These are phyloP conservation scores for Metopolophium dirhodum DNA, from an alignment of 1,140 invertebrate genomes.

Conservation along the genomic window DNA sequence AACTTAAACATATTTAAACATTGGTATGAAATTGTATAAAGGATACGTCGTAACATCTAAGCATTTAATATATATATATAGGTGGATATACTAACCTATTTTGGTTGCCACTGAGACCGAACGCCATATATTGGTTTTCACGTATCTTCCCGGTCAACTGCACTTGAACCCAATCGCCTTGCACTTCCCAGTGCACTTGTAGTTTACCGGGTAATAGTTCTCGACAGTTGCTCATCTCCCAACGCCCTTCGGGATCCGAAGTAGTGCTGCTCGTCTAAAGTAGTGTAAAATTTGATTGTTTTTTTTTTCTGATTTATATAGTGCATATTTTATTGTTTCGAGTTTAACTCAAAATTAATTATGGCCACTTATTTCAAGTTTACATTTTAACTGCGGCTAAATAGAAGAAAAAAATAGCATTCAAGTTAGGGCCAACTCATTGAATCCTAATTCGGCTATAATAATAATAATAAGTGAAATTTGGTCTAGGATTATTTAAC, in stretches of 20 bases:
- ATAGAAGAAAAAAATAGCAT: not conserved
- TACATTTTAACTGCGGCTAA: not conserved
- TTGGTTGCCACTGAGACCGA: slow-evolving; percentile 81
- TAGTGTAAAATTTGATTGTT: not conserved
- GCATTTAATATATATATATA: not conserved
- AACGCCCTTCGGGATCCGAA: slow-evolving; percentile 66
- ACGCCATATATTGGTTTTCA: slow-evolving; percentile 87
- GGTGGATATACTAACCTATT: slow-evolving; percentile 64
- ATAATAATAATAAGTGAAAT: not conserved
- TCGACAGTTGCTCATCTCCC: slow-evolving; percentile 73
- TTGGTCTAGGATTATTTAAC: not conserved
- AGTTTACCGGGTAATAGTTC: slow-evolving; percentile 78
- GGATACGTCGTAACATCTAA: not conserved
- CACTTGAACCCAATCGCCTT: slow-evolving; percentile 77
- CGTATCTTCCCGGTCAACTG: slow-evolving; percentile 77
- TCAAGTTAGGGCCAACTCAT: not conserved
- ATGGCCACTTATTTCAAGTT: not conserved
- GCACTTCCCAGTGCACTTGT: slow-evolving; percentile 81
- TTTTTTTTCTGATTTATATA: not conserved
- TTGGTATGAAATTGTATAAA: not conserved
- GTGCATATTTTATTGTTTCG: not conserved
- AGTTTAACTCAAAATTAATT: not conserved
- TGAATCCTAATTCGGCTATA: not conserved
- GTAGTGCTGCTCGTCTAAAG: slow-evolving; percentile 75
- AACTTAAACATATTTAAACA: not conserved